Conservation (phyloP, 2,888 invertebrate species). For the Chironomus tentans region DNA sequence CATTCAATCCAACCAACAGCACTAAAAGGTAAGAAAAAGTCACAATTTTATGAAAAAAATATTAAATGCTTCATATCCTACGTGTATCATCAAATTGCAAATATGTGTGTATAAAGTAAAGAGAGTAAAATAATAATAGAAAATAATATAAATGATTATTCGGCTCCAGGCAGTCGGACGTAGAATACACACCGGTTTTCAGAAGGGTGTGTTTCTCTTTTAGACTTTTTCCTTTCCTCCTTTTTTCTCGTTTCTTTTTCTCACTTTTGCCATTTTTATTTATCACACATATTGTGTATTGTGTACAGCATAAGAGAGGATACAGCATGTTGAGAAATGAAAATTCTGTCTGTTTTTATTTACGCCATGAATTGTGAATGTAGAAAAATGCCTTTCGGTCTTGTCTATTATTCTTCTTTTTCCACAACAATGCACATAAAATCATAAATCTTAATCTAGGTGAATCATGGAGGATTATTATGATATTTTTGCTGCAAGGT, state of each 20-base stretch:
- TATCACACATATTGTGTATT: not conserved
- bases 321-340: constrained; percentile 20
- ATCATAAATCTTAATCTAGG: constrained; percentile 23
- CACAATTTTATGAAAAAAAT: too few species aligned
- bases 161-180: constrained; percentile 26
- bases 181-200: constrained; percentile 8
- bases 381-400: constrained; percentile 6
- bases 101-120: not conserved
- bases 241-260: not conserved
- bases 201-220: constrained; percentile 20
- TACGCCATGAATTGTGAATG: not conserved
- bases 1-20: too few species aligned
- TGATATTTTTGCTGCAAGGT: constrained; percentile 15
- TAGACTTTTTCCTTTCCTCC: not conserved
- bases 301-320: not conserved
- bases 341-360: constrained; percentile 23
- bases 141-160: constrained; percentile 25
- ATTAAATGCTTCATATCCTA: too few species aligned
- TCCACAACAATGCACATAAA: not conserved
- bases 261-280: too few species aligned
- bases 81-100: not conserved
- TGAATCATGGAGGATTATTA: constrained; percentile 19
- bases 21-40: too few species aligned
- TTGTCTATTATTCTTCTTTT: not conserved
- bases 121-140: constrained; percentile 13